Conservation (phyloP, 2,888 invertebrate species). For the Drosophila dives region DNA sequence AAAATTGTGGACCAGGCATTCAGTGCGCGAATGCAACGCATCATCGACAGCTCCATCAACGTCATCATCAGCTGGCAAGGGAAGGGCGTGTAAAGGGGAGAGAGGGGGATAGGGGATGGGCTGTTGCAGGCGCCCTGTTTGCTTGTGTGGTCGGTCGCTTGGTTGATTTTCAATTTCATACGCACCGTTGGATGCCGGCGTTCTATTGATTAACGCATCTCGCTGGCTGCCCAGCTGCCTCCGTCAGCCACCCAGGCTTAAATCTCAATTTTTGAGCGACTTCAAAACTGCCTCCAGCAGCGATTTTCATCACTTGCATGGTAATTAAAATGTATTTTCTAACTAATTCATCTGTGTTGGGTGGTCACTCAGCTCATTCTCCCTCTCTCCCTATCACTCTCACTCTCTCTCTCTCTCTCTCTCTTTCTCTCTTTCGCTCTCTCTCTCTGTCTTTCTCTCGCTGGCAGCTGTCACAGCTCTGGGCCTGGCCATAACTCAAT, state of each 20-base stretch:
- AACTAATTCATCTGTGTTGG: constrained; percentile 40
- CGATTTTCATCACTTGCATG: constrained; percentile 70
- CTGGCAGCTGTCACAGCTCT: constrained; percentile 69
- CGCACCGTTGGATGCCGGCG: constrained; percentile 75
- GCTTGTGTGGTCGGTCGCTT: constrained; percentile 68
- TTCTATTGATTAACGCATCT: constrained; percentile 71
- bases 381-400: too few relatives aligned
- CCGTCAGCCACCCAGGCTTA: constrained; percentile 20
- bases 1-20: constrained; percentile 36
- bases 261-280: constrained; percentile 1
- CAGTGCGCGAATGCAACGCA: constrained; percentile 45
- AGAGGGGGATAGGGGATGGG: neutral
- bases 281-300: constrained; percentile 35
- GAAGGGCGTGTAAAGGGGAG: neutral
- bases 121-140: constrained; percentile 38
- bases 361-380: constrained; percentile 44
- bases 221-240: constrained; percentile 26
- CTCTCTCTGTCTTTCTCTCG: neutral
- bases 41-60: constrained; percentile 66
- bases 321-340: constrained; percentile 79
- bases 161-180: constrained; percentile 77
- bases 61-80: constrained; percentile 39
- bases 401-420: neutral
- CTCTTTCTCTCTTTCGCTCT: neutral
- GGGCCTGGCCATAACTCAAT: constrained; percentile 65